phyloP scores from a whole-genome alignment of 2,113 vertebrate species.

The Eretmochelys imbricata region DNA sequence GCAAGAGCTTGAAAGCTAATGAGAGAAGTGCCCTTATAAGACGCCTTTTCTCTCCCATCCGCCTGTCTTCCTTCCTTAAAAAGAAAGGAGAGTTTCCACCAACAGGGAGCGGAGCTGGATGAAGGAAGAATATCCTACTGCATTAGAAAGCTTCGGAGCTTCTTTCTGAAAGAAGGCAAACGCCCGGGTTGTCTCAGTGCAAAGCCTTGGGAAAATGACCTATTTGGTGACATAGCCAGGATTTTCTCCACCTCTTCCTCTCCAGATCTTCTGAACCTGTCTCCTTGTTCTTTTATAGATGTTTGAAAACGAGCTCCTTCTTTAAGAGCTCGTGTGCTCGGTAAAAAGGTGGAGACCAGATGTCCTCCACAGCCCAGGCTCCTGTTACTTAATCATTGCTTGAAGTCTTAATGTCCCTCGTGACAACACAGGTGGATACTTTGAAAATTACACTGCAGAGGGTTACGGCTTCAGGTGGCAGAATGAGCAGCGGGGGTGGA shows the following conservation, averaged over 20 bases:
- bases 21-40: not conserved
- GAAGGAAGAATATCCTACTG: fast-evolving
- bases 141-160: not conserved
- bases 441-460: slow-evolving; percentile 31
- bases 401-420: slow-evolving; percentile 24
- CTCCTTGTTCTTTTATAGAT: not conserved
- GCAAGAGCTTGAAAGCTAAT: not conserved
- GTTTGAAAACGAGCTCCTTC: not conserved
- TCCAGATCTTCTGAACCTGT: not conserved
- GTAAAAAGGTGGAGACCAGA: not conserved
- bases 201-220: not conserved
- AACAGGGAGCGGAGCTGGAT: not conserved
- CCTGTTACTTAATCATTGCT: slow-evolving; percentile 45
- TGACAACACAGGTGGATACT: not conserved
- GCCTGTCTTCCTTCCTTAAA: not conserved
- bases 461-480: slow-evolving; percentile 24
- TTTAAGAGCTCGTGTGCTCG: not conserved
- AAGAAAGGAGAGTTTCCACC: not conserved
- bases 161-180: fast-evolving
- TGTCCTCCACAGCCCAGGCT: not conserved
- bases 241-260: not conserved
- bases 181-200: not conserved
- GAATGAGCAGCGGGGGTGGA: not conserved
- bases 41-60: not conserved
- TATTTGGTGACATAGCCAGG: fast-evolving